These are phyloP conservation scores for Ellobius talpinus DNA, from an alignment of 2,113 vertebrate species.

Conservation along the genomic window DNA sequence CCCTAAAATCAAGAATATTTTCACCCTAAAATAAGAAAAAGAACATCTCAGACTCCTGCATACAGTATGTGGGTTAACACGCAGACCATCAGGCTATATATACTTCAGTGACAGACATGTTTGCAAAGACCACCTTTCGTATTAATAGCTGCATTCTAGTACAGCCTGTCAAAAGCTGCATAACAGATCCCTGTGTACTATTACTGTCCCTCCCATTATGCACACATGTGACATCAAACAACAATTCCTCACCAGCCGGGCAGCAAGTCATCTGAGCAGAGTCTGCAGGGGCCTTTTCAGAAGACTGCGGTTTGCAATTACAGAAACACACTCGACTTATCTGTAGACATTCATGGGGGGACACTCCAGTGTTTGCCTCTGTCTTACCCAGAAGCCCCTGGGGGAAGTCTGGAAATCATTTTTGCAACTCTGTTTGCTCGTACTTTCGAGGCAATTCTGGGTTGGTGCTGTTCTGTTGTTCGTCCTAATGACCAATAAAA, in stretches of 20 bases:
- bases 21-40: not conserved
- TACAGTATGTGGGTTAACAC: not conserved
- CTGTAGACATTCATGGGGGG: not conserved
- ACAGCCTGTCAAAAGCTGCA: constrained; percentile 67
- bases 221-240: constrained; percentile 44
- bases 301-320: not conserved
- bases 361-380: not conserved
- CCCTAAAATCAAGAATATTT: not conserved
- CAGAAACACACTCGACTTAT: not conserved
- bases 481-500: constrained; percentile 40
- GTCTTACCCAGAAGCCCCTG: not conserved
- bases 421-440: constrained; percentile 9
- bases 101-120: constrained; percentile 71
- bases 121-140: constrained; percentile 73
- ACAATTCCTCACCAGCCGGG: not conserved
- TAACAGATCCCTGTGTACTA: constrained; percentile 53
- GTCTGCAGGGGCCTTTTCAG: not conserved
- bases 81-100: not conserved
- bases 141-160: constrained; percentile 71
- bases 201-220: not conserved
- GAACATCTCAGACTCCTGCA: not conserved
- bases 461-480: not conserved
- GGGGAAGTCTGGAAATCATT: not conserved
- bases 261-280: not conserved
- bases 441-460: not conserved